Conservation (phyloP, 2,888 invertebrate genomes). For the Noctuana brunneofusca region DNA sequence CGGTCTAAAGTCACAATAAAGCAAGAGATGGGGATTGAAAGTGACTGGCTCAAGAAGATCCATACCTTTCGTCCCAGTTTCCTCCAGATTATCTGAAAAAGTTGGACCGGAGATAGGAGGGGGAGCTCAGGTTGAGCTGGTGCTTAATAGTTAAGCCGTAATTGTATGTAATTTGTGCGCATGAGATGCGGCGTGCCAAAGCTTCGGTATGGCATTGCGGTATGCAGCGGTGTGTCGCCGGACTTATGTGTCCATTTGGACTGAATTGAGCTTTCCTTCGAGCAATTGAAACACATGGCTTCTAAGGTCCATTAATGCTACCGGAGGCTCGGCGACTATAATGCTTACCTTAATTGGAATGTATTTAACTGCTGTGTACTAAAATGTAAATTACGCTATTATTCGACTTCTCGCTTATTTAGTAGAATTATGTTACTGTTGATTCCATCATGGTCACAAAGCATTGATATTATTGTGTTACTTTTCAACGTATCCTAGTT, state of each 20-base stretch:
- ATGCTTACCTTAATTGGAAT: slow-evolving; percentile 17
- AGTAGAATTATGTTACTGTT: neutral
- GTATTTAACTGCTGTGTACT: slow-evolving; percentile 1
- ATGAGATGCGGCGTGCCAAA: slow-evolving; percentile 55
- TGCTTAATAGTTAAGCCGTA: slow-evolving; percentile 51
- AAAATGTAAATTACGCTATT: slow-evolving; percentile 5
- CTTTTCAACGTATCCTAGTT: too few species aligned
- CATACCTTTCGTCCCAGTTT: slow-evolving; percentile 39
- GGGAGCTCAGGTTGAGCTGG: slow-evolving; percentile 45
- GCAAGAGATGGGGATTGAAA: slow-evolving; percentile 55
- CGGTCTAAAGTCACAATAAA: slow-evolving; percentile 62
- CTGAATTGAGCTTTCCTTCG: slow-evolving; percentile 36
- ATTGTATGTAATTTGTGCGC: slow-evolving; percentile 66
- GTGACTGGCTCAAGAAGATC: slow-evolving; percentile 55
- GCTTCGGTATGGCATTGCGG: slow-evolving; percentile 56
- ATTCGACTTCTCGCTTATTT: neutral
- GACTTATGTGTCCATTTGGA: slow-evolving; percentile 37
- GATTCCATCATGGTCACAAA: neutral
- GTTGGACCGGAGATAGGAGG: slow-evolving; percentile 37
- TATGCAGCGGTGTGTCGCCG: slow-evolving; percentile 40
- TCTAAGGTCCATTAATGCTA: slow-evolving; percentile 22
- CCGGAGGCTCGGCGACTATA: slow-evolving; percentile 2
- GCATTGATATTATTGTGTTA: too few species aligned
- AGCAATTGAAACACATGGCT: slow-evolving; percentile 23
- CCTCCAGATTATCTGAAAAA: slow-evolving; percentile 37